phyloP scores from a whole-genome alignment of 2,797 vertebrate genomes.

The Notolabrus celidotus region DNA sequence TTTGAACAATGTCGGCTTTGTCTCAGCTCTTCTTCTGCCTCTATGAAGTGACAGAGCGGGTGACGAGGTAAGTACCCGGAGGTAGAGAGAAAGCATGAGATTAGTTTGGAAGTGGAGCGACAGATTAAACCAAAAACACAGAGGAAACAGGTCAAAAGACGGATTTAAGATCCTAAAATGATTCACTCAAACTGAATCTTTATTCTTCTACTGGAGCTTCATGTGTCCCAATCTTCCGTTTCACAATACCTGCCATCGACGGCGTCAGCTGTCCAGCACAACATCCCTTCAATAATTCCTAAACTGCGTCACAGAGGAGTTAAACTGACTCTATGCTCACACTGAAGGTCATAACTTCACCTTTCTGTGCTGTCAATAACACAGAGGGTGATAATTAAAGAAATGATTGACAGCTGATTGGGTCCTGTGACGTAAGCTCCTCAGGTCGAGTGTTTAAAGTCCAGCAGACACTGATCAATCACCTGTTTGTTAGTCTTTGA shows the following conservation, averaged over 20 bases:
- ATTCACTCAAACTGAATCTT: neutral
- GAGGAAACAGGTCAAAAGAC: neutral
- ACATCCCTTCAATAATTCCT: neutral
- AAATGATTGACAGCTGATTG: conserved; percentile 28
- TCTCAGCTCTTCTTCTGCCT: conserved; percentile 26
- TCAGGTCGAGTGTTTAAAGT: conserved; percentile 18
- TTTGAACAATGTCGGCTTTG: conserved; percentile 61
- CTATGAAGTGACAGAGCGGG: conserved; percentile 49
- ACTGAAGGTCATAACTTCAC: neutral
- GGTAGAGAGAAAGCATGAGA: conserved; percentile 45
- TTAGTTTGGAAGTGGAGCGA: conserved; percentile 35
- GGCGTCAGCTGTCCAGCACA: too few species aligned
- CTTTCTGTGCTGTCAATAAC: neutral
- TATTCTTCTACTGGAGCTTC: neutral
- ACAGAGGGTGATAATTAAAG: neutral
- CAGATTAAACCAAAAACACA: neutral
- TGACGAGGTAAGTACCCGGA: conserved; percentile 47
- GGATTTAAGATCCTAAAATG: neutral
- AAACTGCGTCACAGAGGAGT: neutral
- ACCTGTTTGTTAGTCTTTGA: conserved; percentile 14
- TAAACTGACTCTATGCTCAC: neutral
- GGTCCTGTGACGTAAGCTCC: neutral
- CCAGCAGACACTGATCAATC: neutral
- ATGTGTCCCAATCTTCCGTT: neutral
- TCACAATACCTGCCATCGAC: neutral